Evolutionary conservation across 2,888 invertebrate genomes (phyloP).

Genomic region (Parasteatoda lunata): DNA sequence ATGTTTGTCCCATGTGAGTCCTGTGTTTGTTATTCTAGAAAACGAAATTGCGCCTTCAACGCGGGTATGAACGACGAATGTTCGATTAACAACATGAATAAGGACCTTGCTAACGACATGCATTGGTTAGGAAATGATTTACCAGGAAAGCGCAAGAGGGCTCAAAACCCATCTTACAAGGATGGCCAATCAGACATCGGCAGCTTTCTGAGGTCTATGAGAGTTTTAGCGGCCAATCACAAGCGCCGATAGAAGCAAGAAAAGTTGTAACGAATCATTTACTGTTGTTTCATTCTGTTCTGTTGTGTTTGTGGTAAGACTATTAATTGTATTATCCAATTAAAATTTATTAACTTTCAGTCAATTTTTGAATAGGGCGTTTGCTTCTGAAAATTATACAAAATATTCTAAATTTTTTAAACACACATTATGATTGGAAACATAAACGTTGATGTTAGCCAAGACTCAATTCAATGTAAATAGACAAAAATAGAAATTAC

Average conservation of each 20-base stretch:
- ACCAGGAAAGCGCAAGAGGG: constrained; percentile 73
- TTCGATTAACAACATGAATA: constrained; percentile 74
- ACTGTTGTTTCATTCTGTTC: constrained; percentile 12
- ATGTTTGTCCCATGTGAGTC: constrained; percentile 26
- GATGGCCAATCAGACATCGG: constrained; percentile 15
- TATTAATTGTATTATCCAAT: neutral
- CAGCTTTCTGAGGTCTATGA: constrained; percentile 48
- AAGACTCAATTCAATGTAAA: too few relatives aligned
- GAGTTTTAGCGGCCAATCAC: constrained; percentile 12
- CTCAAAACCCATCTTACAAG: constrained; percentile 7
- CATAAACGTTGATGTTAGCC: too few relatives aligned
- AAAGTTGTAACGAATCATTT: neutral
- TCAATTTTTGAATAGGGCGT: too few relatives aligned
- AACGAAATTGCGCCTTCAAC: constrained; percentile 74
- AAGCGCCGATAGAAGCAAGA: constrained; percentile 40
- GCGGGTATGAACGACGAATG: constrained; percentile 75
- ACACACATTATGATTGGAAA: too few relatives aligned
- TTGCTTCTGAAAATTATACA: too few relatives aligned
- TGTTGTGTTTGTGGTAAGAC: constrained; percentile 48
- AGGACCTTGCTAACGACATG: constrained; percentile 73
- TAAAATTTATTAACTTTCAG: too few relatives aligned
- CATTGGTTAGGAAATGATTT: constrained; percentile 71
- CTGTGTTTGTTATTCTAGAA: constrained; percentile 70
- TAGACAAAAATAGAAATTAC: too few relatives aligned
- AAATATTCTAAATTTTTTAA: too few relatives aligned